Evolutionary conservation across 92 coral and sea anemone genomes (phyloP), one percentile per base, ranked within the genome.

Genomic region (Heteractis magnifica): DNA sequence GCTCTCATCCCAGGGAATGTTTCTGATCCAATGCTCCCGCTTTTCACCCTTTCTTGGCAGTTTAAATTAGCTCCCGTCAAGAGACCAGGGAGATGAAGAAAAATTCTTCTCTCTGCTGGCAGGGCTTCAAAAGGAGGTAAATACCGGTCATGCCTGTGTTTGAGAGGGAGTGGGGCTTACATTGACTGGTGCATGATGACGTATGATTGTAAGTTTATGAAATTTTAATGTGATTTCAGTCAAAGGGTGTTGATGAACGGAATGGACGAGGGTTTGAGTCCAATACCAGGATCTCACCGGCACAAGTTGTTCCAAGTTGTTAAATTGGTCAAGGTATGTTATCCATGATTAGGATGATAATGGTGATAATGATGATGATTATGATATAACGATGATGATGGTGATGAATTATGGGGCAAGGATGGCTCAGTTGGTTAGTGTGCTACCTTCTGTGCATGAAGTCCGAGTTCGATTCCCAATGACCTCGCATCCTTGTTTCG

Each of bases 281-380:
- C 80, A 52, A 86, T 90, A 6, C 93, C 93, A 6, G 93, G 93
- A 76, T 71, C 88, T 0, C 71, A 78, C 51, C 79, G 93, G n/a
- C 77, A 83, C 52, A 90, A 75, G 72, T 56, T 85, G 10, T 85
- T 78, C 51, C 93, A 90, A 71, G 70, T 87, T 78, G 90, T 90
- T 49, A 88, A 90, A 56, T 77, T 90, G 16, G 70, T 90, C 68
- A 90, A 88, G 93, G 93, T 90, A 23, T 8, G 89, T 71, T 26
- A 14, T 14, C 14, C 11, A 6, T 0, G 19, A 72, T 6, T 10
- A 5, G 18, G 59, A 68, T 68, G 49, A 21, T 26, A 19, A 68
- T 60, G 70, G 14, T 13, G 15, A 59, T n/a, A 5, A 72, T 6
- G 3, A 5, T 62, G 59, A 68, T 68, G 49, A 21, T 68, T 68